Evolutionary conservation across 2,888 invertebrate genomes (phyloP), one percentile per base, ranked within the genome.

Genomic region (Luffia ferchaultella): DNA sequence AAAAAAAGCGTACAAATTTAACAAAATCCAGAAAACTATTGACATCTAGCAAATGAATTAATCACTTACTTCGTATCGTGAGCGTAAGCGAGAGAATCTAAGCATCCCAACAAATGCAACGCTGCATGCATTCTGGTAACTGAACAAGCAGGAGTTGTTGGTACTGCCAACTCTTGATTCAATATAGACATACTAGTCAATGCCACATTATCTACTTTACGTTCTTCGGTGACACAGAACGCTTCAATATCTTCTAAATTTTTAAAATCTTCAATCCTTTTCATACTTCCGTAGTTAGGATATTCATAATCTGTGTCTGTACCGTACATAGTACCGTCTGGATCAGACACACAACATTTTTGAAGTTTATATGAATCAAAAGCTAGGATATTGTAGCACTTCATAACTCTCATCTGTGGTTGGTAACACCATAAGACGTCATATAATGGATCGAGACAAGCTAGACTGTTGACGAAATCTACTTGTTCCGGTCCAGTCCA

Each of bases 381-480:
- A 0, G 92, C 91, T 47, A 95, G 86, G 2, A 95, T 90, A 70
- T 96, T 96, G 74, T 92, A 95, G 63, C 94, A 93, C 52, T 87
- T 86, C 60, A 95, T 84, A 40, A 87, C 68, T 46, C 79, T 73
- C 69, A 73, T 89, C 20, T 86, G 78, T 0, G 91, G 89, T 67
- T 91, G 89, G 60, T 91, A 98, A 60, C 95, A 93, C 98, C 98
- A 98, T 1, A 98, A 82, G 0, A 97, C 92, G 73, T 97, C 95
- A 73, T 96, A 97, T 49, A 93, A 85, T 0, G 97, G 95, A 79
- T 98, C 98, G 61, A 98, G 84, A 62, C 92, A 93, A 0, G 93
- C 90, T 46, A 91, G 89, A 57, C 90, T 90, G 60, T 91, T 90
- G 16, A 88, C 89, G 58, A 97, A 93, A 68, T 94, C 92, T 0